Conservation (phyloP, 1,140 invertebrate genomes). For the Dendroctonus ponderosae region DNA sequence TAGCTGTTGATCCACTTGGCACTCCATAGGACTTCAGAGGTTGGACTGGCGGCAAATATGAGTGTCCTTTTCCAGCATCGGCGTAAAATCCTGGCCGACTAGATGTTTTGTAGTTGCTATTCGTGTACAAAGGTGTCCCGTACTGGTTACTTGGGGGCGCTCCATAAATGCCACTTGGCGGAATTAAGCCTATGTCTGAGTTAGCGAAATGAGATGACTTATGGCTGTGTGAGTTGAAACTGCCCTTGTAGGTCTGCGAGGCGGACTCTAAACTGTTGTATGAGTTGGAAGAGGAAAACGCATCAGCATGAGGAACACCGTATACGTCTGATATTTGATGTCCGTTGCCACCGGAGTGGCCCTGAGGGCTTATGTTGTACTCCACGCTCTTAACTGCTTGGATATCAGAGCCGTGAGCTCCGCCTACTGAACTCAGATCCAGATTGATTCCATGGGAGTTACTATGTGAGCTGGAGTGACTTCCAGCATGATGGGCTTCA, state of each 20-base stretch:
- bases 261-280: conserved; percentile 34
- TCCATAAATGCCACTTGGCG: conserved; percentile 58
- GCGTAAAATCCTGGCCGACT: conserved; percentile 45
- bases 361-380: conserved; percentile 51
- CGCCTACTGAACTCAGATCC: conserved; percentile 37
- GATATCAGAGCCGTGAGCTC: conserved; percentile 46
- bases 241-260: conserved; percentile 8
- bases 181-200: conserved; percentile 54
- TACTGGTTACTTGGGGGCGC: conserved; percentile 56
- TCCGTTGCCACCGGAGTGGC: conserved; percentile 11
- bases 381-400: conserved; percentile 53
- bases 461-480: conserved; percentile 6
- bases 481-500: conserved; percentile 33
- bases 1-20: conserved; percentile 46
- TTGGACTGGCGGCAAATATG: conserved; percentile 65
- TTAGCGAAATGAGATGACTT: conserved; percentile 17
- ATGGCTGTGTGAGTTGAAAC: conserved; percentile 9
- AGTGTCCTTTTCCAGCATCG: conserved; percentile 12
- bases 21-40: conserved; percentile 56
- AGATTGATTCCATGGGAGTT: conserved; percentile 28
- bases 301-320: conserved; percentile 54
- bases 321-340: conserved; percentile 51
- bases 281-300: conserved; percentile 51
- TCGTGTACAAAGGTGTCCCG: conserved; percentile 55
- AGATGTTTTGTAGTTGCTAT: conserved; percentile 22